A percentile compares a stretch with the other conserved stretches of the same genome.
Evolutionary conservation across 2,888 invertebrate genomes (phyloP).

Genomic region (Pyrrhia umbra): DNA sequence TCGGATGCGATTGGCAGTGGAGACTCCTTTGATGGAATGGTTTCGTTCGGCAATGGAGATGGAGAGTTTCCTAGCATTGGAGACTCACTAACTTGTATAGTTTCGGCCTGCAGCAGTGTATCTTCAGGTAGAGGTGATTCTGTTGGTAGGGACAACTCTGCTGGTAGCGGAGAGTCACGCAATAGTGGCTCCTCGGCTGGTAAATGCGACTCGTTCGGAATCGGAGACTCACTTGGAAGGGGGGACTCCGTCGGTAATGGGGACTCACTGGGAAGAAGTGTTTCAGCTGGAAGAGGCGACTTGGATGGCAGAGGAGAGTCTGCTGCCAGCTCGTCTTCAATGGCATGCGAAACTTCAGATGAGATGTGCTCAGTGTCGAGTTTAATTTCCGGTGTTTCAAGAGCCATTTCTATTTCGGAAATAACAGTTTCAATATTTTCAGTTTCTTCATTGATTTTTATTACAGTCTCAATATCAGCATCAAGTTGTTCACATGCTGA

Average conservation of each 20-base stretch:
- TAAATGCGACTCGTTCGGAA: slow-evolving; percentile 64
- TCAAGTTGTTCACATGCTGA: slow-evolving; percentile 15
- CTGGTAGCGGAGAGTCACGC: slow-evolving; percentile 60
- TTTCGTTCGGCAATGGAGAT: slow-evolving; percentile 51
- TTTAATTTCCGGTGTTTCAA: slow-evolving; percentile 55
- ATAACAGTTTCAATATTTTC: slow-evolving; percentile 45
- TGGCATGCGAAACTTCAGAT: slow-evolving; percentile 35
- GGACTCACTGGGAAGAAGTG: slow-evolving; percentile 57
- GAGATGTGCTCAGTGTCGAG: slow-evolving; percentile 54
- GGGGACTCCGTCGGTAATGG: slow-evolving; percentile 61
- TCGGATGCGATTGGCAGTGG: slow-evolving; percentile 31
- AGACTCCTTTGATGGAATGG: slow-evolving; percentile 48
- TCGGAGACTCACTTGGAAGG: slow-evolving; percentile 58
- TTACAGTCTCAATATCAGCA: slow-evolving; percentile 12
- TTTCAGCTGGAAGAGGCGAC: slow-evolving; percentile 58
- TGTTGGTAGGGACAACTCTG: slow-evolving; percentile 50
- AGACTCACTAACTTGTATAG: slow-evolving; percentile 55
- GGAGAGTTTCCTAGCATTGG: slow-evolving; percentile 54
- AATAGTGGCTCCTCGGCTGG: slow-evolving; percentile 55
- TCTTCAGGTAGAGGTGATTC: slow-evolving; percentile 61
- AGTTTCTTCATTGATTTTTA: slow-evolving; percentile 32
- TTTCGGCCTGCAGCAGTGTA: slow-evolving; percentile 56
- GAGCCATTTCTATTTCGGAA: slow-evolving; percentile 39
- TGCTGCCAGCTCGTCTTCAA: slow-evolving; percentile 32
- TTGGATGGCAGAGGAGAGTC: slow-evolving; percentile 53